Evolutionary conservation across 2,888 invertebrate genomes (phyloP), one percentile per base, ranked within the genome.

Genomic region (Agrotis exclamationis): DNA sequence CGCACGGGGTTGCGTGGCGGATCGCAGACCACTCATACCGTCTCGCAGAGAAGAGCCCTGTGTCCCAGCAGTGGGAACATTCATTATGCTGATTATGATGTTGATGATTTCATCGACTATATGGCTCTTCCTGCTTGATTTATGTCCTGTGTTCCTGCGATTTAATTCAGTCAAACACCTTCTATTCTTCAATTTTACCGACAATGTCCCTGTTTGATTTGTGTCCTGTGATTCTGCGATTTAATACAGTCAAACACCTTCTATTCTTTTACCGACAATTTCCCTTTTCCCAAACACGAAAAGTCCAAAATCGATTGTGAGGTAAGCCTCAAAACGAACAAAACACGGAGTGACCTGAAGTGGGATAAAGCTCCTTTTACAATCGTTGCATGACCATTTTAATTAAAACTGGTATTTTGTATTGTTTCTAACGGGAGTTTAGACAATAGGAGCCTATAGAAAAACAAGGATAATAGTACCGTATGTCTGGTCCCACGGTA

Each of bases 331-430:
- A 13, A 44, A 56, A 48, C 3, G 6, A 48, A 24, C 3, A 24
- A 28, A 70, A 57, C 3, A n/a, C 14, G 14, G 6, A 22, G 6
- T 45, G 9, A n/a, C 14, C 4, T 18, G 53, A 18, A 47, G 18
- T 22, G 45, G 33, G 45, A 54, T 68, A 28, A 14, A 28, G 5
- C 44, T 28, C n/a, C 6, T 28, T 3, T n/a, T n/a, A 16, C 14
- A 11, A 24, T 20, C 11, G 22, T 68, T n/a, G 47, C 54, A 54
- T 58, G 22, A 45, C n/a, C 9, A 45, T 71, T 51, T n/a, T 50
- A 16, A 71, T 59, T 33, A n/a, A 50, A 59, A 45, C 13, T 5
- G 0, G 16, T 59, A n/a, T 74, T 20, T 24, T 7, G 20, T 57
- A 56, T 58, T 64, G 58, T 74, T 53, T 58, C 11, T 22, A 22